phyloP scores from a whole-genome alignment of 2,113 vertebrate genomes.

The Clarias gariepinus region DNA sequence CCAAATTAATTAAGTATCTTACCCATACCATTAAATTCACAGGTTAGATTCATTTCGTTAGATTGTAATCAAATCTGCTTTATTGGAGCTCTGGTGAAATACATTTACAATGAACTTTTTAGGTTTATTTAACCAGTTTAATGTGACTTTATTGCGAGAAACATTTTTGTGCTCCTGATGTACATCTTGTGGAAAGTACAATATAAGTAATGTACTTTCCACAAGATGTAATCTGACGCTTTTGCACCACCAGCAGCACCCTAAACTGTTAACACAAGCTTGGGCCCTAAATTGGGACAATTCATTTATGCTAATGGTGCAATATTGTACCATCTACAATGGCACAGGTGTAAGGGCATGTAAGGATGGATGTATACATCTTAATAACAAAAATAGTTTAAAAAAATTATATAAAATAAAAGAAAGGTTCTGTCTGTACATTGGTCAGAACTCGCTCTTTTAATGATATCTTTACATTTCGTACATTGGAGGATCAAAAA shows the following conservation, averaged over 20 bases:
- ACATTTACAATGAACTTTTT: not conserved
- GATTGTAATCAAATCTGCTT: not conserved
- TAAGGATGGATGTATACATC: not conserved
- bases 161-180: not conserved
- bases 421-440: no score
- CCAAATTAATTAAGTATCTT: not conserved
- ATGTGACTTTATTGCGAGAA: no score
- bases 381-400: not conserved
- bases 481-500: no score
- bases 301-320: not conserved
- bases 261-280: not conserved
- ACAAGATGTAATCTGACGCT: no score
- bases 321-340: not conserved
- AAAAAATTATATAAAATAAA: no score
- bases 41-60: no score
- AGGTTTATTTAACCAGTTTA: not conserved
- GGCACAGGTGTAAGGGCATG: not conserved
- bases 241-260: not conserved
- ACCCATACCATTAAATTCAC: constrained; percentile 32
- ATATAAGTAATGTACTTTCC: no score
- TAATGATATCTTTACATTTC: no score
- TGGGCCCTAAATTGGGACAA: not conserved
- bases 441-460: no score
- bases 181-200: not conserved
- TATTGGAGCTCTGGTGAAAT: not conserved